Percentiles rank a stretch among this genome's conserved stretches.
phyloP scores from a whole-genome alignment of 2,888 invertebrate genomes.

The Therioaphis trifolii region DNA sequence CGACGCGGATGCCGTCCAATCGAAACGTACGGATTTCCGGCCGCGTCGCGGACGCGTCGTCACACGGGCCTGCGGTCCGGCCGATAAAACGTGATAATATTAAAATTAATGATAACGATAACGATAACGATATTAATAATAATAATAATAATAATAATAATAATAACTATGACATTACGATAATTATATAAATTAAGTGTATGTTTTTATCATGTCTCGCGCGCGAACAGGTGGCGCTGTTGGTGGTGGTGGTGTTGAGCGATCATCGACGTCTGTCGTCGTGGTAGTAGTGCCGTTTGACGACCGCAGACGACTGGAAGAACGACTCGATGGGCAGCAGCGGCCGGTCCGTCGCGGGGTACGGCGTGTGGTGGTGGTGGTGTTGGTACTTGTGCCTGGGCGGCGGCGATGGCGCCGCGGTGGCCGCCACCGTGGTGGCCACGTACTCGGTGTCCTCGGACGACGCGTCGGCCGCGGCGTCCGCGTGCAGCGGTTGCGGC shows the following conservation, averaged over 20 bases:
- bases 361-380: constrained; percentile 66
- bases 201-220: no score
- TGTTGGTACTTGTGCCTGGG: constrained; percentile 71
- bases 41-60: no score
- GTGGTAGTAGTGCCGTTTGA: constrained; percentile 26
- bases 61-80: no score
- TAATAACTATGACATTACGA: no score
- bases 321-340: constrained; percentile 84
- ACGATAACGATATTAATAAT: no score
- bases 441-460: constrained; percentile 63
- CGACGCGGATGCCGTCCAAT: no score
- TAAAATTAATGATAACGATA: no score
- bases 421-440: constrained; percentile 55
- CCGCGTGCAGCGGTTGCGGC: constrained; percentile 5
- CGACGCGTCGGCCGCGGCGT: constrained; percentile 56
- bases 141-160: no score
- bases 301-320: constrained; percentile 73
- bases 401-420: neutral
- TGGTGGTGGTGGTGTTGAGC: neutral
- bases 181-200: no score
- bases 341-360: constrained; percentile 74
- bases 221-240: no score
- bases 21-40: no score
- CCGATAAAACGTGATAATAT: no score
- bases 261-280: constrained; percentile 25